Base-by-base conservation (phyloP, 2,888 invertebrate species). In the Synergus japonicus region DNA sequence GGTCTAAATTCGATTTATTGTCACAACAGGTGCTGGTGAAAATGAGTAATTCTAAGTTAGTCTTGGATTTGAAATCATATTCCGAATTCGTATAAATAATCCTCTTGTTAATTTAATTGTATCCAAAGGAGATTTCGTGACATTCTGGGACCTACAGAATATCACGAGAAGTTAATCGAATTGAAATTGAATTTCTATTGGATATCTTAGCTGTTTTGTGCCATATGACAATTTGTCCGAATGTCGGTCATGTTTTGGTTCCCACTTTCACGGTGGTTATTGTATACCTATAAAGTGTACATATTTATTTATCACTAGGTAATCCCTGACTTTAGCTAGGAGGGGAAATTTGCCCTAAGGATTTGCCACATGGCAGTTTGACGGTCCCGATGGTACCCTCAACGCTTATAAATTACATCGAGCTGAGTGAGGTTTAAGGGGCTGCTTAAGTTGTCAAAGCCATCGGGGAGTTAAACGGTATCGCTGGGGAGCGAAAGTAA, bases 271-370 rank as follows among this genome's bases (percentile, higher is more conserved):
- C 81, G 81, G 82, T 79, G 82, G 87, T 83, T 86, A 87, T 87
- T 86, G 80, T 82, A 77, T 81, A 81, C 83, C 41, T n/a, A 44
- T n/a, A 44, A 43, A 64, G 78, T 80, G 84, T 87, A 86, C 85
- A 89, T 90, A 89, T 91, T 92, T 92, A 91, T 92, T 92, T 92
- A 92, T 92, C 90, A 87, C 86, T 89, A 87, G 86, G 88, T 92
- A 92, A 92, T 92, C 92, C 92, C 89, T 91, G 92, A 92, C 90
- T 91, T 89, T 87, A 87, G 87, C 88, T 86, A 79, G 83, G 86
- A 87, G 86, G 29, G 73, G 73, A n/a, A 73, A 73, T 29, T 49
- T 54, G 69, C 49, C 73, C 73, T n/a, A 41, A 73, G 73, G 88
- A 86, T 88, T 87, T 88, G 89, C 90, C 92, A 90, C 91, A 90